Conservation (phyloP, 2,797 vertebrate species). For the Petrocephalus schoutedeni region DNA sequence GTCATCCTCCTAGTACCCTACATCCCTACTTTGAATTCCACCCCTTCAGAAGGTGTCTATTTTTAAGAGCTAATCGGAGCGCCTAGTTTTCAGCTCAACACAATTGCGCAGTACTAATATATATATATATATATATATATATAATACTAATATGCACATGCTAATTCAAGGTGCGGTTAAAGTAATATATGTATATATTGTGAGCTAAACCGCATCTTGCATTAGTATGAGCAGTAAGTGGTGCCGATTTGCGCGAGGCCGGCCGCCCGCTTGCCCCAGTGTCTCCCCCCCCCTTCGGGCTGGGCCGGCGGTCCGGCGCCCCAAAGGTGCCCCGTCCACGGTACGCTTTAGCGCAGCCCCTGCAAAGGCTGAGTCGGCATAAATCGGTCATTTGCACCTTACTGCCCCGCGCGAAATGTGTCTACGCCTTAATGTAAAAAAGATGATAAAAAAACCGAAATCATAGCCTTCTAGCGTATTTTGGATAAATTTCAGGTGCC, state of each 20-base stretch:
- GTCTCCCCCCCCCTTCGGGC: neutral
- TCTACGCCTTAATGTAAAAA: slow-evolving; percentile 44
- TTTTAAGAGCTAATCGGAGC: neutral
- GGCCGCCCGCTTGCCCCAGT: neutral
- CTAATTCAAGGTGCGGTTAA: no score
- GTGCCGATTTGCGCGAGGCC: neutral
- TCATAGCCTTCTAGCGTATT: slow-evolving; percentile 44
- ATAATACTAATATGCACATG: no score
- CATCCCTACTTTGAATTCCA: neutral
- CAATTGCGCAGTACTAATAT: neutral
- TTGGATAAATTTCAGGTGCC: slow-evolving; percentile 48
- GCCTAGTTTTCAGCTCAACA: neutral
- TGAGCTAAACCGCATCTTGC: neutral
- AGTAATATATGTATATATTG: neutral
- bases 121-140: no score
- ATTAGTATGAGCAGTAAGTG: neutral
- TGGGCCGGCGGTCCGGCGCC: neutral
- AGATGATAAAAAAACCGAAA: slow-evolving; percentile 23
- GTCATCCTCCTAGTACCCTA: neutral
- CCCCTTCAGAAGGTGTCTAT: neutral
- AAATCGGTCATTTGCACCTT: slow-evolving; percentile 13
- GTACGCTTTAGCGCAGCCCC: neutral
- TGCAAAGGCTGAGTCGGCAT: neutral
- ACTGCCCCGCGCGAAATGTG: slow-evolving; percentile 24
- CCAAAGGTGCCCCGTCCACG: neutral